Base-by-base conservation (phyloP, 2,888 invertebrate genomes). In the Trichogramma dendrolimi region DNA sequence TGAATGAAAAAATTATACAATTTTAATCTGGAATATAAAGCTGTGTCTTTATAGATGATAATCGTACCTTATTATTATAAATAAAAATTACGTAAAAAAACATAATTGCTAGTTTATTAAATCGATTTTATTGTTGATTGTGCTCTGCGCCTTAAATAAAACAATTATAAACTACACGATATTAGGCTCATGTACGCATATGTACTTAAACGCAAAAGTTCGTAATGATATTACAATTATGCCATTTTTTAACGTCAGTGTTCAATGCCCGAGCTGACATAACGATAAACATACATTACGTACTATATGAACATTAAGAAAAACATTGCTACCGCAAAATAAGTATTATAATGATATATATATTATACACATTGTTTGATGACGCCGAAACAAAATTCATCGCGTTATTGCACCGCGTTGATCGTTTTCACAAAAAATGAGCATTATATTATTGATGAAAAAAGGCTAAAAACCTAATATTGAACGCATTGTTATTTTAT, bases 401-500 rank as follows among this genome's bases (percentile, higher is more conserved):
- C 27, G 27, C 27, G 27, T 27, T 27, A 27, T 27, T 27, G 27
- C 27, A 27, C 27, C 70, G 68, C 68, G 71, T 74, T 75, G 71
- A 71, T 75, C 72, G 74, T 72, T 72, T 72, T 69, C 71, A 74
- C 68, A 67, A 73, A 74, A 73, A 27, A 27, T 27, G 27, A 27
- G 27, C 27, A 27, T 27, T 27, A 27, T 27, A 27, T 27, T 27
- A 46, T 10, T 46, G 46, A 10, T 46, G 46, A 46, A 10, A 10
- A 46, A 46, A 10, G n/a, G 8, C n/a, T 10, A 8, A 46, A 8
- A 46, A 46, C n/a, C 8, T 46, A 46, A 64, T 66, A 66, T 71
- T 72, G 72, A 70, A 72, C 72, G 75, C 74, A 75, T 75, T 75
- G 76, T 77, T 77, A 74, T 77, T 77, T 76, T 77, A 69, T 77